Conservation (phyloP, 2,113 vertebrate species). For the Trichomycterus rosablanca region DNA sequence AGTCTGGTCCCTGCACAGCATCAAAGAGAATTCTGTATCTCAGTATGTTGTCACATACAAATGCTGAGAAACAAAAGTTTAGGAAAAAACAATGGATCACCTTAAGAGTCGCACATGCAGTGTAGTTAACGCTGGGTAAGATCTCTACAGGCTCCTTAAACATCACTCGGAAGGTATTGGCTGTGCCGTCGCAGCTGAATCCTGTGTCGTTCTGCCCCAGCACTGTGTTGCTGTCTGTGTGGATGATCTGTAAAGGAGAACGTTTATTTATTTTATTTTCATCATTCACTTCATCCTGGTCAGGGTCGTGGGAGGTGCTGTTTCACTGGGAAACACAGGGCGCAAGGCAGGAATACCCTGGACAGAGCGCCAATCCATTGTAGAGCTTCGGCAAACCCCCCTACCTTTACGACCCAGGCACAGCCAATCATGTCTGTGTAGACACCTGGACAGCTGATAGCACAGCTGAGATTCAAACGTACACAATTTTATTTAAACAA, state of each 20-base stretch:
- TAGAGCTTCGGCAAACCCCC: too few relatives aligned
- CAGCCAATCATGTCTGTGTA: too few relatives aligned
- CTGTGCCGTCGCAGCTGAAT: slow-evolving; percentile 83
- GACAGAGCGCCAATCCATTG: too few relatives aligned
- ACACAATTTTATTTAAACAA: too few relatives aligned
- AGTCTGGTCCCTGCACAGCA: slow-evolving; percentile 73
- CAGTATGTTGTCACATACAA: neutral
- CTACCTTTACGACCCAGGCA: too few relatives aligned
- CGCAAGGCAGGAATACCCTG: too few relatives aligned
- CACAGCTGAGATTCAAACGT: too few relatives aligned
- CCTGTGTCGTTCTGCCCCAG: slow-evolving; percentile 87
- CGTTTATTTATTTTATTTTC: neutral
- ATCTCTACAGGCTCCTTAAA: slow-evolving; percentile 88
- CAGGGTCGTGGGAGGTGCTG: too few relatives aligned
- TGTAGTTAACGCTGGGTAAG: slow-evolving; percentile 84
- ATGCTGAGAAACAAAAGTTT: too few relatives aligned
- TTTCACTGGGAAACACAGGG: too few relatives aligned
- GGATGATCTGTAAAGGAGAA: slow-evolving; percentile 72
- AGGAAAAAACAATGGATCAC: slow-evolving; percentile 28
- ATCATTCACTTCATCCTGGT: too few relatives aligned
- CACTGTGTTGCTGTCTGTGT: slow-evolving; percentile 85
- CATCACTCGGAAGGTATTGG: slow-evolving; percentile 85
- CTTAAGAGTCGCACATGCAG: slow-evolving; percentile 83
- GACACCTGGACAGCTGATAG: too few relatives aligned
- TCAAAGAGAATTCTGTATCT: neutral